Conservation (phyloP, 1,140 invertebrate species). For the Zaprionus ghesquierei region DNA sequence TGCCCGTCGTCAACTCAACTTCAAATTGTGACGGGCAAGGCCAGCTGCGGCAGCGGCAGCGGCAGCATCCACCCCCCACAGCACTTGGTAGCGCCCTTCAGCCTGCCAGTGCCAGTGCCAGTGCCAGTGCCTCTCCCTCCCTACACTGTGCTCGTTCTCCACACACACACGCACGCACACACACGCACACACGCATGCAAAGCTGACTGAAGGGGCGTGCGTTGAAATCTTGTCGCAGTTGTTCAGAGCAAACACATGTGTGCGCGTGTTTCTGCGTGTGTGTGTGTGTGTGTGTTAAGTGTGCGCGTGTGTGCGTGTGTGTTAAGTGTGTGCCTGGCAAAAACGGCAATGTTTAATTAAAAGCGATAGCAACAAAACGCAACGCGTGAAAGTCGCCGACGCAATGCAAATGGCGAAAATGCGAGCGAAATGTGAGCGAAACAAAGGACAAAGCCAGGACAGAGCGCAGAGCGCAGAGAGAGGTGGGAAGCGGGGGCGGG, state of each 20-base stretch:
- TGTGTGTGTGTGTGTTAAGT: constrained; percentile 14
- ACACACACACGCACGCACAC: not conserved
- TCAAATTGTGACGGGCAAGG: constrained; percentile 58
- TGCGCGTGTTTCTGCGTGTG: constrained; percentile 38
- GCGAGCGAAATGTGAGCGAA: constrained; percentile 1
- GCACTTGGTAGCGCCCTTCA: constrained; percentile 25
- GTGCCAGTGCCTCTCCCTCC: not conserved
- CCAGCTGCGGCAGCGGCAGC: constrained; percentile 31
- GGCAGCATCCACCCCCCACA: not conserved
- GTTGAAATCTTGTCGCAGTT: constrained; percentile 19
- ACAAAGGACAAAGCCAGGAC: constrained; percentile 3
- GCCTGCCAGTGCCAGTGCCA: not conserved
- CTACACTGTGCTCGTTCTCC: not conserved
- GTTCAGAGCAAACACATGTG: constrained; percentile 13
- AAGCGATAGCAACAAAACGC: constrained; percentile 65
- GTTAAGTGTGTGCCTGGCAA: constrained; percentile 54
- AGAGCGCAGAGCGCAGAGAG: not conserved
- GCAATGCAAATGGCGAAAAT: constrained; percentile 54
- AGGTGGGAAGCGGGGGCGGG: not conserved
- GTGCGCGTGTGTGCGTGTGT: constrained; percentile 28
- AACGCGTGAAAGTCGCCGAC: constrained; percentile 35
- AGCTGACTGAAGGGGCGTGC: constrained; percentile 2
- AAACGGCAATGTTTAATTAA: constrained; percentile 77
- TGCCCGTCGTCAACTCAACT: constrained; percentile 44
- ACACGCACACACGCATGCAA: not conserved